Percentiles rank a stretch among this genome's conserved stretches.
phyloP scores from a whole-genome alignment of 2,113 vertebrate genomes.

The Oostethus manadensis region DNA sequence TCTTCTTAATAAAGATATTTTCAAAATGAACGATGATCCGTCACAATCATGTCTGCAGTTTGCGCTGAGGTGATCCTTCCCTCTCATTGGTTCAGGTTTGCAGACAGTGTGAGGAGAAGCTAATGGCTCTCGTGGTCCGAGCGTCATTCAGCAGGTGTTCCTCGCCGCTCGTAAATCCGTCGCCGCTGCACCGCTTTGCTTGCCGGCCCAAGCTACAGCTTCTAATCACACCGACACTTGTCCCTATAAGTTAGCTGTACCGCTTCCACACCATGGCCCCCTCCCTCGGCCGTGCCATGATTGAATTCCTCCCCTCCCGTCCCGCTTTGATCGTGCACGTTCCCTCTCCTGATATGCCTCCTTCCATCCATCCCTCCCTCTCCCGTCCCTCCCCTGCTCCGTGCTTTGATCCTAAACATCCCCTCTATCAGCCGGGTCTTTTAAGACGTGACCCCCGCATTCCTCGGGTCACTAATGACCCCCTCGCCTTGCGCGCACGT shows the following conservation, averaged over 20 bases:
- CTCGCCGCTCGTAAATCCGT: conserved; percentile 45
- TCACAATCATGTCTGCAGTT: not conserved
- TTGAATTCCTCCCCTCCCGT: conserved; percentile 33
- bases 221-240: conserved; percentile 45
- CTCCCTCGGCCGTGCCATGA: conserved; percentile 37
- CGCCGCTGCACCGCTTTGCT: conserved; percentile 51
- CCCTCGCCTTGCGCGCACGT: conserved; percentile 20
- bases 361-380: conserved; percentile 52
- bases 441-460: conserved; percentile 69
- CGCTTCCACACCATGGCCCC: conserved; percentile 30
- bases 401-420: conserved; percentile 64
- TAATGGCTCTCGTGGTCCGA: conserved; percentile 12
- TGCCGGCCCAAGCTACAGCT: conserved; percentile 33
- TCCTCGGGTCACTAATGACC: conserved; percentile 64
- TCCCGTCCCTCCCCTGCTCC: conserved; percentile 9
- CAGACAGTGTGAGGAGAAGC: conserved; percentile 8
- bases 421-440: conserved; percentile 65
- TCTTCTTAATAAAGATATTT: too few relatives aligned
- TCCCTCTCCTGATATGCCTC: conserved; percentile 22
- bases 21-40: not conserved
- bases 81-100: not conserved
- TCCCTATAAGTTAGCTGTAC: conserved; percentile 54
- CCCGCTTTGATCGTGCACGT: conserved; percentile 49
- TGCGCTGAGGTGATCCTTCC: not conserved
- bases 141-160: conserved; percentile 39